phyloP scores from a whole-genome alignment of 2,797 vertebrate species.

The Ispidina lecontei region DNA sequence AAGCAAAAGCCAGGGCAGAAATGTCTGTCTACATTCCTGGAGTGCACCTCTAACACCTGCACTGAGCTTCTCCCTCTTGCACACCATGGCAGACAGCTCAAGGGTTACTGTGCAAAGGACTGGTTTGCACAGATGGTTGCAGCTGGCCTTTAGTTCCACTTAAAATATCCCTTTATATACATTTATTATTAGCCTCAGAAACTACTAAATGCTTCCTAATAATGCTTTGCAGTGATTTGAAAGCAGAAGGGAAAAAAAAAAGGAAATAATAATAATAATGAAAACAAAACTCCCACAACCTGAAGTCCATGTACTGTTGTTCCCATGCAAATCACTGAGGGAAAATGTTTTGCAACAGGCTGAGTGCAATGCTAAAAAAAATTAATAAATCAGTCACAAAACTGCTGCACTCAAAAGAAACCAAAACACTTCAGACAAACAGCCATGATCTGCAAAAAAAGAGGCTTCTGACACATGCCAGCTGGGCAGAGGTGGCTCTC shows the following conservation, averaged over 20 bases:
- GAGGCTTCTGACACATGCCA: accelerated
- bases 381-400: neutral
- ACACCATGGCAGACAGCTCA: neutral
- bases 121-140: neutral
- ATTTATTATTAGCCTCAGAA: neutral
- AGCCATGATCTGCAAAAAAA: neutral
- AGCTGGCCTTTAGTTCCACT: neutral
- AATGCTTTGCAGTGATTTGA: neutral
- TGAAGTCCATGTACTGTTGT: neutral
- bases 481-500: neutral
- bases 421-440: neutral
- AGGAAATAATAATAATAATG: neutral
- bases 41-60: neutral
- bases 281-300: too few species aligned
- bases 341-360: neutral
- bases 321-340: accelerated
- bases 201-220: neutral
- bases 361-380: neutral
- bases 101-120: neutral
- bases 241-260: neutral
- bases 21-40: accelerated
- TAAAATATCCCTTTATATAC: neutral
- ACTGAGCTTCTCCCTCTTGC: neutral
- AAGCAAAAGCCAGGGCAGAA: neutral
- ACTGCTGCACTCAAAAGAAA: neutral